Base-by-base conservation (phyloP, 1,140 invertebrate species). In the Halesus radiatus region DNA sequence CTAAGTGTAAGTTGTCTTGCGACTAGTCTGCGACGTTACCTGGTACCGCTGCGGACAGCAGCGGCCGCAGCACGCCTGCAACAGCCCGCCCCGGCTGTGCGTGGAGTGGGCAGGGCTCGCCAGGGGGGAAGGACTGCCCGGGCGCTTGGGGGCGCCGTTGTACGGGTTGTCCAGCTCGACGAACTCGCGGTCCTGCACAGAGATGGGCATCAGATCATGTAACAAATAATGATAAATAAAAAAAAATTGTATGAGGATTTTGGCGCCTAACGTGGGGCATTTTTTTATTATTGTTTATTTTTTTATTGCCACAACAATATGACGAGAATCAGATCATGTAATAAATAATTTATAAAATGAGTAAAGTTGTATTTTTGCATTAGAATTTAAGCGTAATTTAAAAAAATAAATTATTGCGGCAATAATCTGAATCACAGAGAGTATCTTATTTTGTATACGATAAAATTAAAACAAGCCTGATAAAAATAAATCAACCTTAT, bases 101-200 rank as follows among this genome's bases (percentile, higher is more conserved):
- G 93, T 92, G 84, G 94, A 94, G 91, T 96, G 94, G 77, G 94
- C 94, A 50, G 95, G 95, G 85, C 95, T 95, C 37, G 95, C 94
- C 85, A 96, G 91, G 2, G 95, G 95, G 32, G 95, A 96, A 45
- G 95, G 95, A 22, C 95, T 96, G 29, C 93, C 96, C 3, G 96
- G 96, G 85, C 97, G 92, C 89, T 97, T 98, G 56, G 85, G 96
- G 92, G 88, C 96, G 4, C 96, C 97, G 88, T 98, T 98, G 90
- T 93, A 98, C 13, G 97, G 96, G 86, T 96, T 95, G 85, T 98
- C 98, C 92, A 98, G 93, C 89, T 98, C 97, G 78, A 98, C 95
- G 90, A 98, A 98, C 89, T 98, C 97, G 76, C 97, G 95, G 89
- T 99, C 97, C 97, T 98, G 91, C 58, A 90, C 16, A 89, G 68